Evolutionary conservation across 2,888 invertebrate genomes (phyloP).

Genomic region (Tipula confusa): DNA sequence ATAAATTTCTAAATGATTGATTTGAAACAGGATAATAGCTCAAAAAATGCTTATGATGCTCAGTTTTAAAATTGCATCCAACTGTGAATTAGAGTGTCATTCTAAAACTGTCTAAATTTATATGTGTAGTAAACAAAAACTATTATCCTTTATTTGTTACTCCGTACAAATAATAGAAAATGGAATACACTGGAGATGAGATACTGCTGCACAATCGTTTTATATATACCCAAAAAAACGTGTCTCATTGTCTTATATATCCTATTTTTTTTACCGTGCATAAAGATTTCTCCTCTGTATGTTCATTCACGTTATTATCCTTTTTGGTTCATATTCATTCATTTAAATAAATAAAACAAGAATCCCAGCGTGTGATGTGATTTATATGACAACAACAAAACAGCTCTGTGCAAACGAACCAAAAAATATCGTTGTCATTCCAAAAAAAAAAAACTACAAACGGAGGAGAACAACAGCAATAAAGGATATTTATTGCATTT

Average conservation of each 20-base stretch:
- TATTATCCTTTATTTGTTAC: not conserved
- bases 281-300: not conserved
- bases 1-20: not conserved
- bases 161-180: not conserved
- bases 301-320: not conserved
- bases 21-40: not conserved
- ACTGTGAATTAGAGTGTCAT: slow-evolving; percentile 20
- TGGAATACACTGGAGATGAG: not conserved
- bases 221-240: not conserved
- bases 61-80: not conserved
- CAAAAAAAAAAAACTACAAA: not conserved
- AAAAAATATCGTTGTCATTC: not conserved
- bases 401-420: not conserved
- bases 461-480: not conserved
- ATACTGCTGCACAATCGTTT: slow-evolving; percentile 4
- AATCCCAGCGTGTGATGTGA: slow-evolving; percentile 9
- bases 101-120: not conserved
- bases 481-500: slow-evolving; percentile 20
- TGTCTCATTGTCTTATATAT: not conserved
- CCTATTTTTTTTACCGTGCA: not conserved
- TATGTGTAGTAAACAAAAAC: not conserved
- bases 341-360: slow-evolving; percentile 20
- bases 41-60: too few relatives aligned
- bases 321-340: not conserved
- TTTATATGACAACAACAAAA: slow-evolving; percentile 25